Evolutionary conservation across 2,113 vertebrate genomes (phyloP).

Genomic region (Cercopithecus mona): DNA sequence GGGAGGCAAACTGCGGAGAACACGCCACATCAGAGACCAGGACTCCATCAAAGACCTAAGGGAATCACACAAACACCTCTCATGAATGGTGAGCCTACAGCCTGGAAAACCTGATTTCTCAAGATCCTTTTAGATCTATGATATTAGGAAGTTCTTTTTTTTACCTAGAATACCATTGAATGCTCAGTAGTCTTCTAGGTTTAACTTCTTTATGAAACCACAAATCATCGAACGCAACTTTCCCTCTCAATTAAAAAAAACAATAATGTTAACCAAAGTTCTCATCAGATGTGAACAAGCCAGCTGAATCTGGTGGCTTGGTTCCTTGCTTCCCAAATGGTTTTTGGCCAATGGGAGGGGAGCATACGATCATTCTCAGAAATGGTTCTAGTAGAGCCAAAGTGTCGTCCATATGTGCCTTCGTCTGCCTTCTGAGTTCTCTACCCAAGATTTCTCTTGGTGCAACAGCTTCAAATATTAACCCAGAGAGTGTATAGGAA

Average conservation of each 20-base stretch:
- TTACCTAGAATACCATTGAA: not conserved
- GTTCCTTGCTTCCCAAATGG: not conserved
- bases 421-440: slow-evolving; percentile 7
- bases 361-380: not conserved
- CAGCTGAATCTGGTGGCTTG: not conserved
- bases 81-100: not conserved
- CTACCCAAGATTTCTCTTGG: not conserved
- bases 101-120: not conserved
- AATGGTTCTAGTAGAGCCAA: not conserved
- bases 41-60: not conserved
- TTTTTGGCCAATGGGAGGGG: not conserved
- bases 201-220: slow-evolving; percentile 16
- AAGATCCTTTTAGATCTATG: not conserved
- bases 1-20: not conserved
- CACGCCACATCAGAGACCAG: not conserved
- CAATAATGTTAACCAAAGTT: slow-evolving; percentile 21
- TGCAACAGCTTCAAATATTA: slow-evolving; percentile 47
- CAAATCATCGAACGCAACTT: not conserved
- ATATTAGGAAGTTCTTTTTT: not conserved
- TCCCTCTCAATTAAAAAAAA: not conserved
- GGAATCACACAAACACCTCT: not conserved
- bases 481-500: not conserved
- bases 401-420: not conserved
- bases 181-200: not conserved
- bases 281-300: not conserved